Evolutionary conservation across 2,113 vertebrate species (phyloP).

Genomic region (Miniopterus natalensis): DNA sequence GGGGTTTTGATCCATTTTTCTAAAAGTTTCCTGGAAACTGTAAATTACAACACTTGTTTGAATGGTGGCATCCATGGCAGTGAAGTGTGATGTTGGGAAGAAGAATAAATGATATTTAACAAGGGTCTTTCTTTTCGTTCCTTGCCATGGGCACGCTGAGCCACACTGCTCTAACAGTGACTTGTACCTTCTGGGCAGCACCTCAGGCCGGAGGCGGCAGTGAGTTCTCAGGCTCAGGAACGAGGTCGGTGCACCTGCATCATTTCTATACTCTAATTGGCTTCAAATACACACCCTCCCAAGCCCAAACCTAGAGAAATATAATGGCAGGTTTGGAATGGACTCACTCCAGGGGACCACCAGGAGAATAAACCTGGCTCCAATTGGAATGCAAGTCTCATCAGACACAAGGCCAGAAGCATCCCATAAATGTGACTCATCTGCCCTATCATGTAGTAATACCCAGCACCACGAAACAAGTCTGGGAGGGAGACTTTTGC

Average conservation of each 20-base stretch:
- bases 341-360: background rate
- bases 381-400: background rate
- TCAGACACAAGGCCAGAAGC: background rate
- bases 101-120: background rate
- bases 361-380: background rate
- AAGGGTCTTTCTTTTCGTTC: background rate
- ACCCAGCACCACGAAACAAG: background rate
- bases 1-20: slow-evolving; percentile 43
- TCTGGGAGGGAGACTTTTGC: fast-evolving
- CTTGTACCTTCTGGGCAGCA: background rate
- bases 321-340: fast-evolving
- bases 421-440: background rate
- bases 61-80: background rate
- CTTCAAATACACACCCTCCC: background rate
- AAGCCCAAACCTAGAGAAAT: background rate
- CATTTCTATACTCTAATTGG: too few relatives aligned
- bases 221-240: background rate
- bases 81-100: background rate
- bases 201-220: background rate
- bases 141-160: background rate
- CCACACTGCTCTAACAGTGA: background rate
- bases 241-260: background rate
- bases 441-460: background rate
- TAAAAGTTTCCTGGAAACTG: slow-evolving; percentile 41
- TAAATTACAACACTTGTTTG: slow-evolving; percentile 52